These are phyloP conservation scores for Gadopsis marmoratus DNA, from an alignment of 2,797 vertebrate species.

Conservation along the genomic window DNA sequence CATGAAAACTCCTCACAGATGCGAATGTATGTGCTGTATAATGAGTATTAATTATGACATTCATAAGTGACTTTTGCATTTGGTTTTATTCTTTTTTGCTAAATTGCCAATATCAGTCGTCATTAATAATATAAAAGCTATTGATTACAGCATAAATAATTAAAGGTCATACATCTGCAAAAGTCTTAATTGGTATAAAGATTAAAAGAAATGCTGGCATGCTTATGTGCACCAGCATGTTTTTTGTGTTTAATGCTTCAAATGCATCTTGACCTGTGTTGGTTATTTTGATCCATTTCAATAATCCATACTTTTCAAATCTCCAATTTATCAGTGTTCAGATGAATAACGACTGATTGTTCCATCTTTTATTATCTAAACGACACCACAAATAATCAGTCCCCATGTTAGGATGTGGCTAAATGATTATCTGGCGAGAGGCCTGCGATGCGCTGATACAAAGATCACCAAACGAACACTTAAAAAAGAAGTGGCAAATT, in stretches of 20 bases:
- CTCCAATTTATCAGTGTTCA: conserved; percentile 3
- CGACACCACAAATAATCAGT: conserved; percentile 39
- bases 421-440: conserved; percentile 57
- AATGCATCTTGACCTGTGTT: neutral
- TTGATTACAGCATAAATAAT: neutral
- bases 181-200: neutral
- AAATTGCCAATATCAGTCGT: neutral
- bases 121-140: neutral
- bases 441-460: conserved; percentile 68
- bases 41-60: neutral
- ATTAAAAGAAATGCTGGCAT: neutral
- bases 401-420: conserved; percentile 36
- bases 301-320: conserved; percentile 13
- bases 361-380: conserved; percentile 31
- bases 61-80: neutral
- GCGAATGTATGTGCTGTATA: conserved; percentile 1
- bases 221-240: neutral
- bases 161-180: neutral
- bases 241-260: conserved; percentile 16
- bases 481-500: conserved; percentile 80
- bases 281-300: conserved; percentile 14
- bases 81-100: neutral
- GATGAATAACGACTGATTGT: conserved; percentile 28
- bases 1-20: conserved; percentile 14
- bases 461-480: conserved; percentile 76